Conservation (phyloP, 35 echinoderm and acorn worm species). For the Stichopus chloronotus region DNA sequence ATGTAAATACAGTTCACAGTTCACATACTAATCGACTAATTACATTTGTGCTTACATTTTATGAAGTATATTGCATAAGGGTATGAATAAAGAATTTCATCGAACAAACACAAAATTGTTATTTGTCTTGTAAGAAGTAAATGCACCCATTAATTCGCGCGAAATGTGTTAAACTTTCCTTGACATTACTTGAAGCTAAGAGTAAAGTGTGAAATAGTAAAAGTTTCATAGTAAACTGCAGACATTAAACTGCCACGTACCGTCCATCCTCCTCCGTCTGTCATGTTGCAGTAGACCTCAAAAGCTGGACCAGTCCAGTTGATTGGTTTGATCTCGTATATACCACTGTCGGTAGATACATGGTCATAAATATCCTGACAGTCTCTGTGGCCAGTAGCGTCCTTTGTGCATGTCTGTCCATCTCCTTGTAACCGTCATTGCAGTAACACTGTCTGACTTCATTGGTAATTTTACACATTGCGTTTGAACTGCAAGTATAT, state of each 20-base stretch:
- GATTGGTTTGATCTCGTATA: not conserved
- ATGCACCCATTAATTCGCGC: no score
- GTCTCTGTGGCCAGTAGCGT: not conserved
- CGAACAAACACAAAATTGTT: no score
- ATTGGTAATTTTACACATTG: not conserved
- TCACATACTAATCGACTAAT: no score
- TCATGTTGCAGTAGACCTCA: not conserved
- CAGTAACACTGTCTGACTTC: not conserved
- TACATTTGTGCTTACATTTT: no score
- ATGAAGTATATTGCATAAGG: no score
- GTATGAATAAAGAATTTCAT: no score
- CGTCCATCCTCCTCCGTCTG: not conserved
- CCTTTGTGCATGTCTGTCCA: not conserved
- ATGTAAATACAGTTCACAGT: no score
- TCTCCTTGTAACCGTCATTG: not conserved
- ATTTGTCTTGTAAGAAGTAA: no score
- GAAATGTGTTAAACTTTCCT: no score
- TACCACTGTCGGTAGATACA: not conserved
- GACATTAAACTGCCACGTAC: not conserved
- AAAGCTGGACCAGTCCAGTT: not conserved
- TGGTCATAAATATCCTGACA: not conserved
- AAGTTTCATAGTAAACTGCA: not conserved
- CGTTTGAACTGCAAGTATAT: not conserved
- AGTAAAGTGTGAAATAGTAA: not conserved
- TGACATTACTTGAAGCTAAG: no score